These are phyloP conservation scores for Crotalus horridus DNA, from an alignment of 2,113 vertebrate species.

Conservation along the genomic window DNA sequence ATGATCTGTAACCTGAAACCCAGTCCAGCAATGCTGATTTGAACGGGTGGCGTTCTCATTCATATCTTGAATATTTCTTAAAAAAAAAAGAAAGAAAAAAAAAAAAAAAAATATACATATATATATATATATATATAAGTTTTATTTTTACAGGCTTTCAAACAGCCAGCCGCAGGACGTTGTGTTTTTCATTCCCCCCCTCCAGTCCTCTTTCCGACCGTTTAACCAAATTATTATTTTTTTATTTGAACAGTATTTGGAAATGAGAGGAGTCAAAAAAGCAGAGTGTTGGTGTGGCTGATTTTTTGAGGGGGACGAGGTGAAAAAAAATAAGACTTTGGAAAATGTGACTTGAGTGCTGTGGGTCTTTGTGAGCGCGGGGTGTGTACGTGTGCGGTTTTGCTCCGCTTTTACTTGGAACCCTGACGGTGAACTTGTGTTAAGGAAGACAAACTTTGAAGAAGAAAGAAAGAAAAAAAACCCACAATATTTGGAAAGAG, in stretches of 20 bases:
- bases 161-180: neutral
- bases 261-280: neutral
- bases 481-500: neutral
- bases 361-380: neutral
- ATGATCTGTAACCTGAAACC: no score
- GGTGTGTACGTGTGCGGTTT: neutral
- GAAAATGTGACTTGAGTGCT: neutral
- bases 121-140: neutral
- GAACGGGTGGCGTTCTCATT: neutral
- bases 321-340: neutral
- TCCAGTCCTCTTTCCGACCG: neutral
- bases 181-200: neutral
- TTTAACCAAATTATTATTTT: neutral
- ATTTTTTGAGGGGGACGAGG: neutral
- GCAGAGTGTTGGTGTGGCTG: neutral
- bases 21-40: no score
- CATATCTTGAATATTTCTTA: neutral
- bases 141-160: neutral
- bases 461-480: neutral
- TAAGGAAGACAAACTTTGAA: neutral
- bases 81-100: no score
- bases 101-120: no score
- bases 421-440: neutral
- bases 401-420: neutral
- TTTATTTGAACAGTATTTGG: neutral